phyloP scores from a whole-genome alignment of 2,113 vertebrate species.

The Balaenoptera acutorostrata region DNA sequence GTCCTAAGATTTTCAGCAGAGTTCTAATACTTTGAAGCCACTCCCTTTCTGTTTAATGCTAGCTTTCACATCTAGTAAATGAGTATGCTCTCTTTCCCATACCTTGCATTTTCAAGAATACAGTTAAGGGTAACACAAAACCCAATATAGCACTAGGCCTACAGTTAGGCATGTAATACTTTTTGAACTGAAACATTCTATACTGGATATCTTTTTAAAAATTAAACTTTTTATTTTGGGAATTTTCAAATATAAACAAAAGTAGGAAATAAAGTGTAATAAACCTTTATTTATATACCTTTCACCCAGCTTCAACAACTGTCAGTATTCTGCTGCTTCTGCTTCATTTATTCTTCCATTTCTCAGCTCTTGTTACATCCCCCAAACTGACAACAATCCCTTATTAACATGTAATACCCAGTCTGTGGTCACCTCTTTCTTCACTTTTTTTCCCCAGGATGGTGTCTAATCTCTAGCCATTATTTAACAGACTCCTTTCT shows the following conservation, averaged over 20 bases:
- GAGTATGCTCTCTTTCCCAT: neutral
- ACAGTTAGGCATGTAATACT: neutral
- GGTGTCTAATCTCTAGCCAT: neutral
- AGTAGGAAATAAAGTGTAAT: neutral
- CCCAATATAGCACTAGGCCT: neutral
- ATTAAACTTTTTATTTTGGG: neutral
- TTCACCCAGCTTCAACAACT: neutral
- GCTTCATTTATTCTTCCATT: constrained; percentile 7
- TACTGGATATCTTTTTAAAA: neutral
- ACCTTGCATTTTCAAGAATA: neutral
- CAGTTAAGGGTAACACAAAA: neutral
- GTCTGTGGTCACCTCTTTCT: neutral
- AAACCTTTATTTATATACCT: neutral
- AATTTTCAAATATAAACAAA: constrained; percentile 19
- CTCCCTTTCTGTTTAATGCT: neutral
- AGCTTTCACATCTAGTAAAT: neutral
- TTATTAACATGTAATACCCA: neutral
- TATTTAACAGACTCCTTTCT: neutral
- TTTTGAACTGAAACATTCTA: neutral
- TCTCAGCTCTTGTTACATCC: neutral
- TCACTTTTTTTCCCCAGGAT: neutral
- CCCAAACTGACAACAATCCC: neutral
- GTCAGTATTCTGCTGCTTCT: neutral
- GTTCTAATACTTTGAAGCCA: neutral
- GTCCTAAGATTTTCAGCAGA: neutral